Conservation (phyloP, 2,888 invertebrate genomes). For the Aporophyla lueneburgensis region DNA sequence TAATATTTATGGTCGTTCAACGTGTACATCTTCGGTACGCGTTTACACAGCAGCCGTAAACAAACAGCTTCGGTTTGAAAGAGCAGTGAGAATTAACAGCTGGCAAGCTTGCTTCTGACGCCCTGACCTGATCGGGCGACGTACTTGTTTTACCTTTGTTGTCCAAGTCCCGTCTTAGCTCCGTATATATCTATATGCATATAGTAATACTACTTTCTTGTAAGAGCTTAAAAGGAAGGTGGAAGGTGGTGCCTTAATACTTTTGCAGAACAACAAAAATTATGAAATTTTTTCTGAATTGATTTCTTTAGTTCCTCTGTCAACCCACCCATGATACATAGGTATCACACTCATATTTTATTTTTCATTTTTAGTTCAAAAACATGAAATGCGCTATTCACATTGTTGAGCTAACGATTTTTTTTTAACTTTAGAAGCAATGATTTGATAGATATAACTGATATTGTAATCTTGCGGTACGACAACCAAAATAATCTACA, state of each 20-base stretch:
- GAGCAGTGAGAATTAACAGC: constrained; percentile 52
- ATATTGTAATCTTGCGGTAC: too few species aligned
- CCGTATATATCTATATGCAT: not conserved
- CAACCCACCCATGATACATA: not conserved
- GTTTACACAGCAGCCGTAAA: constrained; percentile 20
- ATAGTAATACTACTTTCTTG: constrained; percentile 3
- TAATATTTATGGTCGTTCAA: constrained; percentile 4
- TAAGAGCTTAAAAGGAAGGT: not conserved
- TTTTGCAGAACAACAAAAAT: not conserved
- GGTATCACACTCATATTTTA: not conserved
- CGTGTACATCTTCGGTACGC: constrained; percentile 26
- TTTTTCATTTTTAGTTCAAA: too few species aligned
- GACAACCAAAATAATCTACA: not conserved
- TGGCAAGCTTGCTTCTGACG: constrained; percentile 37
- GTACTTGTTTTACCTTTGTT: constrained; percentile 21
- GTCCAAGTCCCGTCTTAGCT: constrained; percentile 9
- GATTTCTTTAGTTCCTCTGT: not conserved
- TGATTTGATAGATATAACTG: not conserved
- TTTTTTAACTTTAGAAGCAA: not conserved
- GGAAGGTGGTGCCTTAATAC: not conserved
- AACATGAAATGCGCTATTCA: not conserved
- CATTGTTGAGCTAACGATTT: not conserved
- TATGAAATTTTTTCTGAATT: not conserved
- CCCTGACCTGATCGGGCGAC: constrained; percentile 29
- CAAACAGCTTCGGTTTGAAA: constrained; percentile 33